Percentiles rank a stretch among this genome's conserved stretches.
These are phyloP conservation scores for Habroteleia sp. DNA, from an alignment of 2,888 invertebrate genomes.

Conservation along the genomic window DNA sequence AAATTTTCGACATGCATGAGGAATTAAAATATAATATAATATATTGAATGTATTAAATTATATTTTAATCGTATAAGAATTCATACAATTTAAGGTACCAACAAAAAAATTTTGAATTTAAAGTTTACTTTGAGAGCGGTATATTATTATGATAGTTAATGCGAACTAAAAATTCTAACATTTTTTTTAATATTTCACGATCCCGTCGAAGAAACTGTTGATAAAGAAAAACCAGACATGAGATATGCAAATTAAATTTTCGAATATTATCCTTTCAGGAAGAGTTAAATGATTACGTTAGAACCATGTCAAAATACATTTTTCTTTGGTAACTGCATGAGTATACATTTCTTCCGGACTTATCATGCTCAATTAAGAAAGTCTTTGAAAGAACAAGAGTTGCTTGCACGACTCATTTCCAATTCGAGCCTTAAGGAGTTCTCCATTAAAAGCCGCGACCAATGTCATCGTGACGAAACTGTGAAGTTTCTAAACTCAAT, in stretches of 20 bases:
- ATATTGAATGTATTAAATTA: no score
- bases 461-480: conserved; percentile 57
- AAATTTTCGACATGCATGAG: no score
- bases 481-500: conserved; percentile 65
- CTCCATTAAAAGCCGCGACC: conserved; percentile 62
- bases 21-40: no score
- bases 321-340: conserved; percentile 34
- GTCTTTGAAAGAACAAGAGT: conserved; percentile 50
- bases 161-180: no score
- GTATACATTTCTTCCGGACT: conserved; percentile 44
- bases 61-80: no score
- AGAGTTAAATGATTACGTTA: conserved; percentile 31
- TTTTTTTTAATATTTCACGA: no score
- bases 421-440: conserved; percentile 55
- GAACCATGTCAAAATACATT: conserved; percentile 37
- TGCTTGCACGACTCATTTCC: conserved; percentile 55
- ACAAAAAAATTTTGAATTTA: no score
- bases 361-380: conserved; percentile 51
- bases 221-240: neutral
- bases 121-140: no score
- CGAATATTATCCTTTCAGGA: conserved; percentile 14
- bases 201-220: neutral
- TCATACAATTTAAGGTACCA: no score
- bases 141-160: no score
- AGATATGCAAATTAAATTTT: conserved; percentile 32